Conservation (phyloP, 1,140 invertebrate genomes). For the Pseudomyrmex sp. region DNA sequence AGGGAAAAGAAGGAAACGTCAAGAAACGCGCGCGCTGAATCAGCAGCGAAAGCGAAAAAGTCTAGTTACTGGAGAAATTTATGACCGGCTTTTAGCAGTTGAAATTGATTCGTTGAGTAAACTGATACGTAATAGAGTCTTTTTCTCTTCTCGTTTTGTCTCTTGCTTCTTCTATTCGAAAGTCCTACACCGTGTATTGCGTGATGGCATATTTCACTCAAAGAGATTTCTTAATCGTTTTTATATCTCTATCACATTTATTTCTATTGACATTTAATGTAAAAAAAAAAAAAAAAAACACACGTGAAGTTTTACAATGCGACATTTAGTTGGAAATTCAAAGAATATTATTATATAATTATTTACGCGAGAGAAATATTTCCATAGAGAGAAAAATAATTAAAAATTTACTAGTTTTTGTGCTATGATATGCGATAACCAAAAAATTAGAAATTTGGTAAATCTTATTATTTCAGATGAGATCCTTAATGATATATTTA, state of each 20-base stretch:
- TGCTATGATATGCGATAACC: too few species aligned
- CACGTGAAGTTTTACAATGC: too few species aligned
- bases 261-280: slow-evolving; percentile 13
- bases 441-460: not conserved
- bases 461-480: too few species aligned
- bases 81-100: slow-evolving; percentile 76
- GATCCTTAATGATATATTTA: slow-evolving; percentile 15
- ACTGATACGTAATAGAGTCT: slow-evolving; percentile 77
- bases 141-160: slow-evolving; percentile 62
- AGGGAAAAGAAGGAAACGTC: slow-evolving; percentile 64
- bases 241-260: not conserved
- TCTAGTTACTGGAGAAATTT: slow-evolving; percentile 74
- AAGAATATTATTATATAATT: not conserved
- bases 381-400: not conserved
- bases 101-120: slow-evolving; percentile 79
- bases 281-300: not conserved
- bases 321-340: not conserved
- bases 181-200: slow-evolving; percentile 27
- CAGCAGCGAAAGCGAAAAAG: slow-evolving; percentile 64
- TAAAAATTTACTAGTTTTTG: too few species aligned
- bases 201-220: slow-evolving; percentile 57
- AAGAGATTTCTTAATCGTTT: slow-evolving; percentile 42
- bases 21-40: slow-evolving; percentile 68
- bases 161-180: slow-evolving; percentile 31
- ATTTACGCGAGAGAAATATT: not conserved